Base-by-base conservation (phyloP, 1,140 invertebrate genomes). In the Orussus abietinus region DNA sequence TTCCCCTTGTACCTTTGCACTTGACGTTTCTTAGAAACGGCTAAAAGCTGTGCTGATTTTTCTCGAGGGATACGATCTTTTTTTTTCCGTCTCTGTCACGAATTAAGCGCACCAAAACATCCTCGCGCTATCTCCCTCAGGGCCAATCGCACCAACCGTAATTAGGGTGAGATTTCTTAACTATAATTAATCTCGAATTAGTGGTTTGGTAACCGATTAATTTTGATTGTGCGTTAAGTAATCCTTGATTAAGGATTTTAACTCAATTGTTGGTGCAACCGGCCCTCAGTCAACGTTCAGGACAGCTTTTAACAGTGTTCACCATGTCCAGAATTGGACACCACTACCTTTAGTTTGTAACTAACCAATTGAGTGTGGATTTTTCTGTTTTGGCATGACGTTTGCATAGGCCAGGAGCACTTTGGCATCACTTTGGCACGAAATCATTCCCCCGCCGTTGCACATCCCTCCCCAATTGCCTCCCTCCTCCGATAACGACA, bases 351-450 rank as follows among this genome's bases (percentile, higher is more conserved):
- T 30, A 41, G 44, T 35, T 17, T 39, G 29, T 38, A 32, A 49
- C 47, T 49, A 53, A 50, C 42, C 36, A n/a, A 42, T 42, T 40
- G 42, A 47, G 47, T 48, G 45, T 56, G 46, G 34, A 45, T 55
- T 49, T 51, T 52, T 52, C 45, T 52, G 40, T 52, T 47, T 45
- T 44, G 47, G 49, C 46, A 49, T 48, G 50, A 47, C 12, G 61
- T 66, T 72, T 72, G 50, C 52, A 63, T 69, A 73, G 69, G 64
- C 54, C 46, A 57, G 55, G 58, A 68, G 59, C 57, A 69, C 55
- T 62, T 59, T 65, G 64, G 64, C 64, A 65, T 58, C 66, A 71
- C 60, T 60, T 64, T 63, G 64, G 64, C 70, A 74, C 56, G 38
- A 61, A 57, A 57, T 55, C 51, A 38, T 45, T 45, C 47, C 47